Conservation (phyloP, 2,888 invertebrate genomes). For the Perizoma affinitatum region DNA sequence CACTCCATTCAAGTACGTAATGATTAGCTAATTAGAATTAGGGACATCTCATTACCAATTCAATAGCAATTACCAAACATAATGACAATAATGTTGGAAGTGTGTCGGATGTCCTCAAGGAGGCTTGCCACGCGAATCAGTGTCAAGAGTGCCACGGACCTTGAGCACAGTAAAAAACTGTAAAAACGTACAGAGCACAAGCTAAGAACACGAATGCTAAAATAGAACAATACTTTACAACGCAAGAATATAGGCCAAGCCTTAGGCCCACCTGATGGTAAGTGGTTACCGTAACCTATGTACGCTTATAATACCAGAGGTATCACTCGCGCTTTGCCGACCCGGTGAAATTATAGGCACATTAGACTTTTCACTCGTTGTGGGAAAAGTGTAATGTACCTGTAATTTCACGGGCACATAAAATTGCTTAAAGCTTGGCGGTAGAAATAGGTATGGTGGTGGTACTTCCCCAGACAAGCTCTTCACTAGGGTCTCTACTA, state of each 20-base stretch:
- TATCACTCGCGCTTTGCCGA: too few relatives aligned
- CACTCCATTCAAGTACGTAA: constrained; percentile 12
- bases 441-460: too few relatives aligned
- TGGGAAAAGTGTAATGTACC: too few relatives aligned
- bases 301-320: too few relatives aligned
- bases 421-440: too few relatives aligned
- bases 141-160: constrained; percentile 61
- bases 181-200: constrained; percentile 1
- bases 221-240: background rate
- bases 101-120: constrained; percentile 74
- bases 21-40: constrained; percentile 26
- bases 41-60: constrained; percentile 24
- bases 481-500: too few relatives aligned
- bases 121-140: constrained; percentile 61
- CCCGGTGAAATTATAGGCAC: too few relatives aligned
- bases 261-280: too few relatives aligned
- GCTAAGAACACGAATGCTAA: background rate
- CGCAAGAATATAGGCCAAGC: background rate
- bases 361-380: too few relatives aligned
- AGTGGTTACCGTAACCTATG: too few relatives aligned
- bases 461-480: too few relatives aligned
- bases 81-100: constrained; percentile 51
- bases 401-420: too few relatives aligned
- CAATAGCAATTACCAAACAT: constrained; percentile 37
- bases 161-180: constrained; percentile 39